These are phyloP conservation scores for Scytalopus superciliaris DNA, from an alignment of 2,113 vertebrate species.

Conservation along the genomic window DNA sequence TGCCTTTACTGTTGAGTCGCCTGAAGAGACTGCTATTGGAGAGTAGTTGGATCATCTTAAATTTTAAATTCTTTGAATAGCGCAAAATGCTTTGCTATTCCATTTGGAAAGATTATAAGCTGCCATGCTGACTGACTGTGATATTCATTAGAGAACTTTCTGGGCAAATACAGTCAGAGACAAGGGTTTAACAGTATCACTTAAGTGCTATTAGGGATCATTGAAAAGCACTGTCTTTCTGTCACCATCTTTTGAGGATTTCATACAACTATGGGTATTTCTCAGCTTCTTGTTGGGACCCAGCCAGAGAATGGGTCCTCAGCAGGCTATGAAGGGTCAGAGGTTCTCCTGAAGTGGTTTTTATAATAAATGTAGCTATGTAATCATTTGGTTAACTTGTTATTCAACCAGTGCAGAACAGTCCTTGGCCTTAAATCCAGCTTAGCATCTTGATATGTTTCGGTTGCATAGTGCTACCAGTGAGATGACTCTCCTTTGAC, in stretches of 20 bases:
- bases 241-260: neutral
- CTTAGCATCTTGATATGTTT: constrained; percentile 30
- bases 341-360: neutral
- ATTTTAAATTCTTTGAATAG: neutral
- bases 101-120: neutral
- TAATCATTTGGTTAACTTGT: constrained; percentile 24
- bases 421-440: constrained; percentile 54
- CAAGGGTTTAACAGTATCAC: neutral
- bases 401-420: constrained; percentile 20
- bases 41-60: neutral
- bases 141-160: neutral
- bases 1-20: neutral
- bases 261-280: neutral
- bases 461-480: constrained; percentile 7
- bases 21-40: neutral
- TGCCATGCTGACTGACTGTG: neutral
- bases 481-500: constrained; percentile 25
- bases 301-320: neutral
- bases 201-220: neutral
- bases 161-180: neutral
- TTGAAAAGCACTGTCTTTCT: neutral
- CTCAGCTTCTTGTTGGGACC: neutral
- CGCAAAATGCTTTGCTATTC: neutral
- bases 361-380: neutral
- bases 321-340: neutral